Conservation (phyloP, 2,113 vertebrate species). For the Tor tambroides region DNA sequence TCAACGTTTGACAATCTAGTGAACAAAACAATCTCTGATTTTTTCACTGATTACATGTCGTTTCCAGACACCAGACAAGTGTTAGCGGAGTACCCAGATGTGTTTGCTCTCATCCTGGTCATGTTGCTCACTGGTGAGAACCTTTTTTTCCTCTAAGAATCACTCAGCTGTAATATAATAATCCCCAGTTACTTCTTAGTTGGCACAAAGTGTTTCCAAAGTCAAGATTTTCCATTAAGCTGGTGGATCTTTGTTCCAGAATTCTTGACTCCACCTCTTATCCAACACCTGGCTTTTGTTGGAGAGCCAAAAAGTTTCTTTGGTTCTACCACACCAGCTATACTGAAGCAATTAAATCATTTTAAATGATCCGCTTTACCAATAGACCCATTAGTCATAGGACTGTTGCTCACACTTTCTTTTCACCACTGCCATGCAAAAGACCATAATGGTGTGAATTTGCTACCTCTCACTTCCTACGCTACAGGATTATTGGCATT, state of each 20-base stretch:
- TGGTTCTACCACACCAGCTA: too few relatives aligned
- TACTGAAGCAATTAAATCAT: too few relatives aligned
- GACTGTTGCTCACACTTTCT: not conserved
- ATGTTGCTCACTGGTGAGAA: conserved; percentile 80
- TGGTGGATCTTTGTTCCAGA: not conserved
- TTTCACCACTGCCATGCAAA: conserved; percentile 1
- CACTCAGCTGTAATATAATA: not conserved
- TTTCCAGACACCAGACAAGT: conserved; percentile 70
- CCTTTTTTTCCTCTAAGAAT: not conserved
- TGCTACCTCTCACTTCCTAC: conserved; percentile 35
- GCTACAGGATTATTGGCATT: conserved; percentile 80
- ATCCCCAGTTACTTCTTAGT: too few relatives aligned
- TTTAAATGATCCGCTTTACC: not conserved
- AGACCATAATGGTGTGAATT: conserved; percentile 28
- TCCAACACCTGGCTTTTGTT: not conserved
- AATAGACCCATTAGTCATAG: not conserved
- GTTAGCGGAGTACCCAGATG: conserved; percentile 78
- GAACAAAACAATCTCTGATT: conserved; percentile 77
- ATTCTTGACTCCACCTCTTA: not conserved
- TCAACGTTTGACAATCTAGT: conserved; percentile 84
- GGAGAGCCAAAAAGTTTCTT: too few relatives aligned
- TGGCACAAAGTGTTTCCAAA: too few relatives aligned
- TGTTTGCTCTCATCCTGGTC: conserved; percentile 82
- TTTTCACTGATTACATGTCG: conserved; percentile 71
- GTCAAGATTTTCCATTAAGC: too few relatives aligned